Percentiles rank a stretch among this genome's conserved stretches.
phyloP scores from a whole-genome alignment of 2,888 invertebrate genomes.

The Cinara cedri region DNA sequence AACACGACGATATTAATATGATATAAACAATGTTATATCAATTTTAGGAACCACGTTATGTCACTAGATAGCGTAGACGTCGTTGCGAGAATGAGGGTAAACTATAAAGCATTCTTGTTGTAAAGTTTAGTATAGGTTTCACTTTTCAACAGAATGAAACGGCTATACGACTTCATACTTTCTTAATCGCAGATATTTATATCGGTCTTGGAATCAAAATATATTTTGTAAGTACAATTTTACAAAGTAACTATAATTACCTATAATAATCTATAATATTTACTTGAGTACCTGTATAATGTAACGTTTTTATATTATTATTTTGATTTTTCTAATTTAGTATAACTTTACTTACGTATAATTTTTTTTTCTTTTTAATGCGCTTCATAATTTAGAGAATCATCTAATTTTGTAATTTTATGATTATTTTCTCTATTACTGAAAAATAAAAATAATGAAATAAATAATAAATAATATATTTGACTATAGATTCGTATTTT shows the following conservation, averaged over 20 bases:
- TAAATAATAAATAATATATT: no score
- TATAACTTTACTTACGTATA: background rate
- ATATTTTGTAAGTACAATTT: constrained; percentile 9
- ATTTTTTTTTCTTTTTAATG: background rate
- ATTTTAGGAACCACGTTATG: background rate
- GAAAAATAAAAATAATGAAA: no score
- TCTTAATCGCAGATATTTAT: background rate
- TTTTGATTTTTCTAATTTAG: background rate
- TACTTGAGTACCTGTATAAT: background rate
- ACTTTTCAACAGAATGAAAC: constrained; percentile 24
- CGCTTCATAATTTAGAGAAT: no score
- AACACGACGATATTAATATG: background rate
- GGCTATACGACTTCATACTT: background rate
- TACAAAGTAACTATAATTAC: background rate
- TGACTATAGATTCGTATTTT: no score
- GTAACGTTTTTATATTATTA: background rate
- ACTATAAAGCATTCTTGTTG: constrained; percentile 21
- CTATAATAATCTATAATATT: background rate
- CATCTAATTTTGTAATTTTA: no score
- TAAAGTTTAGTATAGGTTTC: constrained; percentile 42
- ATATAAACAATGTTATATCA: constrained; percentile 14
- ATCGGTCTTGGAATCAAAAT: background rate
- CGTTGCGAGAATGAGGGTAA: constrained; percentile 17
- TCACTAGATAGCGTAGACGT: constrained; percentile 44
- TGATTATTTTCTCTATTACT: no score